Evolutionary conservation across 2,888 invertebrate genomes (phyloP), one percentile per base, ranked within the genome.

Genomic region (Macaria notata): DNA sequence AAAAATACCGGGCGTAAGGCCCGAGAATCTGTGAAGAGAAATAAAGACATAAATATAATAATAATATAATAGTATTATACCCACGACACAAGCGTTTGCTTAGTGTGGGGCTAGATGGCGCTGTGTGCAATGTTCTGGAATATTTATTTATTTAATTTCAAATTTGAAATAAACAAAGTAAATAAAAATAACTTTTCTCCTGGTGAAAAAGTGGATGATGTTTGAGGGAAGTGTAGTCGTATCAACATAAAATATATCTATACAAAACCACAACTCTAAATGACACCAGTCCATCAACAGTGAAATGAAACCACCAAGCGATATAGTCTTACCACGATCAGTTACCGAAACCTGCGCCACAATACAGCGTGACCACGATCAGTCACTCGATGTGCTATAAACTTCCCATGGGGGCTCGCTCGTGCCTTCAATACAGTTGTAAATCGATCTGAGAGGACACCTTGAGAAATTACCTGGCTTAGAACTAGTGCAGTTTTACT

Each of bases 401-500:
- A 36, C 33, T 19, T 48, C 51, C 51, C 48, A 51, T 55, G 54
- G 53, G 54, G 29, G 46, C 33, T 0, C 33, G 45, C 9, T 59
- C 59, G 53, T 62, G 59, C 56, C 45, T 48, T 63, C 66, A 62
- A 64, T 60, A 60, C 55, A 54, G 41, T 30, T 50, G 54, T 61
- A 62, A 63, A 65, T 61, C 61, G 60, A 63, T 55, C 63, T 54
- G 64, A 53, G 49, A 62, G 57, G 62, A 60, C 62, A 56, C 9
- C 43, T 46, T 29, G 43, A 46, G 42, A 36, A 42, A 46, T 48
- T 5, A 4, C 4, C n/a, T 41, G n/a, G 9, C n/a, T 41, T 36
- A 36, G 33, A 36, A 36, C 33, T 6, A 36, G 7, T 6, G 33
- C 33, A 7, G 33, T 36, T 7, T 6, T 6, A 36, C 33, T 19